Evolutionary conservation across 2,113 vertebrate genomes (phyloP), one percentile per base, ranked within the genome.

Genomic region (Amphiprion percula): DNA sequence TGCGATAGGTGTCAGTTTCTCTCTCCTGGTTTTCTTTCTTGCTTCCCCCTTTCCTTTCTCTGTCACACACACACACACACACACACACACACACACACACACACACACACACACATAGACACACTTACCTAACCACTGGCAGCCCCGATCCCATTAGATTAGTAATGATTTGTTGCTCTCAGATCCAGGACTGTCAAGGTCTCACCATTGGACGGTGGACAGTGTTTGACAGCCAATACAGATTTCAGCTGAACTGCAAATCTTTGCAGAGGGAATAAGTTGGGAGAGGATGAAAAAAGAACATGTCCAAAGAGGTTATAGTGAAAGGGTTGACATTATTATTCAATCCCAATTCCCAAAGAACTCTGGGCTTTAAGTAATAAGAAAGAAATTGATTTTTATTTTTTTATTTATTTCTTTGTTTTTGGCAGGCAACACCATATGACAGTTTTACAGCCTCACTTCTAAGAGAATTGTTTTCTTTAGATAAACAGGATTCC

Each of bases 141-240:
- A 74, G 77, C 61, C 54, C 63, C 19, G 26, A 68, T 88, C 70
- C 89, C 70, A 67, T 75, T 79, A 82, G 80, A 90, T 73, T 68
- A 55, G 65, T 59, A 56, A 76, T 88, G 87, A 92, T 93, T 88
- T 85, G 80, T 74, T 87, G 71, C 41, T 61, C 56, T 88, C 65
- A 37, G 14, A 79, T 85, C 41, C 66, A n/a, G 46, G 21, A 41
- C 80, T 80, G 68, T 74, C 77, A 67, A 33, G 39, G 56, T 74
- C 14, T 46, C 4, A 37, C 26, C 2, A 0, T 39, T 65, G 69
- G 75, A 72, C 0, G 44, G 26, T 64, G 41, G 30, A 19, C 11
- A 8, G 61, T 21, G 16, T 80, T 84, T 77, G 52, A 85, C 74
- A 68, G 74, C 82, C 78, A 74, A 50, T 50, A 70, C 12, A 11